A percentile compares a stretch with the other conserved stretches of the same genome.
Evolutionary conservation across 2,113 vertebrate species (phyloP).

Genomic region (Oryzias javanicus): DNA sequence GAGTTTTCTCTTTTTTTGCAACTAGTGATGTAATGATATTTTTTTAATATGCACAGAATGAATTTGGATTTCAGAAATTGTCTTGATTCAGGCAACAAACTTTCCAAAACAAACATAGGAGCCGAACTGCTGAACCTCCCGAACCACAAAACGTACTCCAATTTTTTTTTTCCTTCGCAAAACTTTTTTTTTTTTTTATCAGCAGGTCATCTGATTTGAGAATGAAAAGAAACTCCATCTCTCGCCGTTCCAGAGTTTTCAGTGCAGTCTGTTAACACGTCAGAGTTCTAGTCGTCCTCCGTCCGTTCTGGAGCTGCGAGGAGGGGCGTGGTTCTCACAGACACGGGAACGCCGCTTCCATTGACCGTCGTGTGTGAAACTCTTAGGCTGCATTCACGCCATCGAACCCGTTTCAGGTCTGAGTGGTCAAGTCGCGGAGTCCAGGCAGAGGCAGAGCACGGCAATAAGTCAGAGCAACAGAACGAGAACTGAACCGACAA

Average conservation of each 20-base stretch:
- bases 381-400: constrained; percentile 9
- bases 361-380: constrained; percentile 8
- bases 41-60: not conserved
- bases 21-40: too few species aligned
- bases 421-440: constrained; percentile 1
- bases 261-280: not conserved
- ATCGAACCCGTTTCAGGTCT: constrained; percentile 24
- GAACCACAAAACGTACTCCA: constrained; percentile 19
- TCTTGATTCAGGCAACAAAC: constrained; percentile 47
- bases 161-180: constrained; percentile 27
- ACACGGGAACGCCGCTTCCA: constrained; percentile 20
- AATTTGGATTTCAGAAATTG: constrained; percentile 39
- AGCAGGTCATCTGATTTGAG: constrained; percentile 35
- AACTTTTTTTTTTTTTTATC: constrained; percentile 39
- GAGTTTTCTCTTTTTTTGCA: too few species aligned
- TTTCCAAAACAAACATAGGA: constrained; percentile 8
- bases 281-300: constrained; percentile 1
- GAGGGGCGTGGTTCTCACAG: constrained; percentile 33
- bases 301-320: constrained; percentile 28
- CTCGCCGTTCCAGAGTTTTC: constrained; percentile 27
- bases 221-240: constrained; percentile 17
- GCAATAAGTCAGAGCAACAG: constrained; percentile 70
- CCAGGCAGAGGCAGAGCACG: constrained; percentile 41
- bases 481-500: constrained; percentile 59
- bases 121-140: constrained; percentile 23